These are phyloP conservation scores for Sebastes taczanowskii DNA, from an alignment of 2,797 vertebrate species.

Conservation along the genomic window DNA sequence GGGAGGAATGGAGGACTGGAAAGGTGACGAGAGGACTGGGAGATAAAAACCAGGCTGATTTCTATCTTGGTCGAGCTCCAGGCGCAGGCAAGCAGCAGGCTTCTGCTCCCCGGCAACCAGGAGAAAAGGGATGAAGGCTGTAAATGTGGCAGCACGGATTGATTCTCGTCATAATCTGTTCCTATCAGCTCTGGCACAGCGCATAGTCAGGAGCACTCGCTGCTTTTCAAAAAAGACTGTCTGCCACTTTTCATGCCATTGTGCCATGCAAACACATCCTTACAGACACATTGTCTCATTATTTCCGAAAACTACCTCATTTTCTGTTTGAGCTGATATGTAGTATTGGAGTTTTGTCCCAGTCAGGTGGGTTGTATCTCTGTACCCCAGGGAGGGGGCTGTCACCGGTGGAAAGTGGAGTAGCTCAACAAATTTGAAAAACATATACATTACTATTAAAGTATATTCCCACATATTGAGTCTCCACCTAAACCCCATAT, in stretches of 20 bases:
- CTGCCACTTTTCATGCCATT: conserved; percentile 56
- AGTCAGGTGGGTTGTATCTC: conserved; percentile 8
- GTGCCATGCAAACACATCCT: conserved; percentile 30
- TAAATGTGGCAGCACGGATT: conserved; percentile 67
- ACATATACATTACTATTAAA: not conserved
- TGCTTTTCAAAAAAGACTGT: conserved; percentile 40
- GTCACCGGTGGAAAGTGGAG: not conserved
- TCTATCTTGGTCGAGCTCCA: conserved; percentile 57
- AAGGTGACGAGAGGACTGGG: conserved; percentile 56
- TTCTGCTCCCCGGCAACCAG: conserved; percentile 46
- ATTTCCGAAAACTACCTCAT: conserved; percentile 42
- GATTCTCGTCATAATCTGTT: conserved; percentile 66
- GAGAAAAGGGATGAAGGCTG: conserved; percentile 53
- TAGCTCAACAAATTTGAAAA: not conserved
- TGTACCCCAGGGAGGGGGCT: not conserved
- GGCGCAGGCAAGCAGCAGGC: conserved; percentile 35
- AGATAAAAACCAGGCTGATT: conserved; percentile 62
- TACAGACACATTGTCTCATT: conserved; percentile 49
- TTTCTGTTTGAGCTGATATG: conserved; percentile 29
- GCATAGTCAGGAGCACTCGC: conserved; percentile 17
- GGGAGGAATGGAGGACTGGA: conserved; percentile 38
- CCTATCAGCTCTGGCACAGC: conserved; percentile 48
- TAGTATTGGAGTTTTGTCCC: conserved; percentile 1
- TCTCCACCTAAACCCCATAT: not conserved
- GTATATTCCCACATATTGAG: not conserved